Evolutionary conservation across 2,888 invertebrate genomes (phyloP), one percentile per base, ranked within the genome.

Genomic region (Dysmachus trigonus): DNA sequence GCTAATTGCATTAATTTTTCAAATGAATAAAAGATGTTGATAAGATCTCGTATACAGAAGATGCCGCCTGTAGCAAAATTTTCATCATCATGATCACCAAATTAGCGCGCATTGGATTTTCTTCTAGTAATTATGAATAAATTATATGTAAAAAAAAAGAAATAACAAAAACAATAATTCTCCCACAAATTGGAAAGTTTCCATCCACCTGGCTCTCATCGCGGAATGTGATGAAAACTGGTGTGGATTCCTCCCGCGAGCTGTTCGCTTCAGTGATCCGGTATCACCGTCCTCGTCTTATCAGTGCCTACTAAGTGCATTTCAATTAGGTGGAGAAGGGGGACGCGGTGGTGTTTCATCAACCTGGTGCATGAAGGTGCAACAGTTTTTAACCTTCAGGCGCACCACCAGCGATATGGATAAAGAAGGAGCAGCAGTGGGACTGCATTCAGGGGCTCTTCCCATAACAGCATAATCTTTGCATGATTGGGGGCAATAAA

Each of bases 401-500:
- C 53, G 62, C 53, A 47, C 53, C 47, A 10, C 27, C 51, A 2
- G 33, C 18, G 62, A 33, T n/a, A 6, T 30, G 18, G 33, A 53
- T 33, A 8, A 35, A 53, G 35, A 13, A 81, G 53, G 15, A 51
- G 4, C 62, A 62, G 10, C 62, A 62, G 62, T 62, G 7, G 62
- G 7, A 62, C 18, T 81, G 62, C 81, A 81, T 33, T 53, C 51
- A 33, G 81, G 53, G 51, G 35, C 81, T 81, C 62, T 81, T 81
- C 81, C 81, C 81, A 81, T 31, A 33, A 35, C 81, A 81, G 62
- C 53, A 81, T 81, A 83, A 72, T 76, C 76, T 85, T 85, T 85
- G 85, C 85, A 85, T 85, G 85, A 85, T 85, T 85, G 74, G 53
- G 76, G 74, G 85, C 85, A 85, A 85, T 85, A 85, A 85, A 85